Percentiles rank a stretch among this genome's conserved stretches.
Evolutionary conservation across 2,888 invertebrate genomes (phyloP).

Genomic region (Rhaphigaster nebulosa): DNA sequence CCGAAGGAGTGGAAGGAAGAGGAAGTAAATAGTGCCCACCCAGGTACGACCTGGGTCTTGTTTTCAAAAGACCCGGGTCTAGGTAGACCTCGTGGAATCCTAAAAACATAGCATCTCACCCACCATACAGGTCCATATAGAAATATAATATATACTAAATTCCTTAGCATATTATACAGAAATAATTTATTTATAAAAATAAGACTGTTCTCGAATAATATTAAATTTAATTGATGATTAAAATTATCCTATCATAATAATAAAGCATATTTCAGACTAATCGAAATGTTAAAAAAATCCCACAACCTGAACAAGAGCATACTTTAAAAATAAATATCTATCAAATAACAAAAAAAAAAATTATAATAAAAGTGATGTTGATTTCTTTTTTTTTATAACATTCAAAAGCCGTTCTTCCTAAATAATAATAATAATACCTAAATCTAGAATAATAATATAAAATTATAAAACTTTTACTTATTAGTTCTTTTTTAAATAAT

Average conservation of each 20-base stretch:
- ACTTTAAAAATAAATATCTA: no score
- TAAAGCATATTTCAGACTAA: not conserved
- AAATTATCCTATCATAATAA: not conserved
- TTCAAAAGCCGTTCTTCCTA: not conserved
- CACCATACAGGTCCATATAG: not conserved
- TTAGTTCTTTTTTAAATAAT: no score
- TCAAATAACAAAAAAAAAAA: no score
- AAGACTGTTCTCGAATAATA: not conserved
- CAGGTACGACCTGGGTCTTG: conserved; percentile 50
- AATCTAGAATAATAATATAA: no score
- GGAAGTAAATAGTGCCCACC: conserved; percentile 58
- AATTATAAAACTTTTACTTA: no score
- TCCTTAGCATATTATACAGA: not conserved
- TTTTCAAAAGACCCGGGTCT: conserved; percentile 19
- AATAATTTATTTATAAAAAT: not conserved
- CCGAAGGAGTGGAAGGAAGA: conserved; percentile 15
- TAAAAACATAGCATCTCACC: not conserved
- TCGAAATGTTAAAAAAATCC: no score
- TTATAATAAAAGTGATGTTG: no score
- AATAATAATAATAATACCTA: not conserved
- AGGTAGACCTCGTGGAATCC: not conserved
- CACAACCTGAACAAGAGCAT: no score
- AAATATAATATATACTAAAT: not conserved
- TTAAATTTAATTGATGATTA: not conserved
- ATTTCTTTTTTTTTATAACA: not conserved